Evolutionary conservation across 30 jellyfish, hydroid and myxozoan genomes (phyloP).

Genomic region (Clytia hemisphaerica): DNA sequence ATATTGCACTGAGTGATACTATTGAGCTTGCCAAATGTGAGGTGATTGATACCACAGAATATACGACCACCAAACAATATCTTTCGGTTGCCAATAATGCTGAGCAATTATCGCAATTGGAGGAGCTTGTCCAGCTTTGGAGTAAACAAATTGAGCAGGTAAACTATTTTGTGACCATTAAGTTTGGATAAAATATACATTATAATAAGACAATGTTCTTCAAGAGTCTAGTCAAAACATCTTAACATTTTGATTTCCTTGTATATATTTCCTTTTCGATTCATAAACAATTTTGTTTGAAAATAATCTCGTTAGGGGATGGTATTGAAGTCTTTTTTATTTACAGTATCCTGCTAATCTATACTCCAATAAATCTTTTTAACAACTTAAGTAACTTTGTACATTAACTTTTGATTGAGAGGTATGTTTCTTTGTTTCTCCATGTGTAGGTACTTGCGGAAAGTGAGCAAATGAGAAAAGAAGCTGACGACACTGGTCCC

Average conservation of each 20-base stretch:
- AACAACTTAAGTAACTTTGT: neutral
- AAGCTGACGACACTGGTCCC: slow-evolving; percentile 98
- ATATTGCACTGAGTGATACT: slow-evolving; percentile 55
- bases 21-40: slow-evolving; percentile 50
- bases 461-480: slow-evolving; percentile 96
- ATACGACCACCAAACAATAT: slow-evolving; percentile 38
- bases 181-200: too few relatives aligned
- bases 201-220: too few relatives aligned
- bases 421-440: neutral
- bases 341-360: neutral
- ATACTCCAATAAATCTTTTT: neutral
- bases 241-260: too few relatives aligned
- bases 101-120: slow-evolving; percentile 62
- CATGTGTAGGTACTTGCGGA: slow-evolving; percentile 85
- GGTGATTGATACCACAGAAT: slow-evolving; percentile 49
- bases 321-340: neutral
- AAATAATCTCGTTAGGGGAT: neutral
- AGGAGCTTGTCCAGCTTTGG: slow-evolving; percentile 65
- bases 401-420: neutral
- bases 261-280: too few relatives aligned
- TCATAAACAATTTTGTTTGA: neutral
- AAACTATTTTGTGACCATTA: too few relatives aligned
- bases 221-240: too few relatives aligned
- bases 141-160: slow-evolving; percentile 97
- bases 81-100: slow-evolving; percentile 49